Percentiles rank a stretch among this genome's conserved stretches.
These are phyloP conservation scores for Rhynchonycteris naso DNA, from an alignment of 2,797 vertebrate species.

Conservation along the genomic window DNA sequence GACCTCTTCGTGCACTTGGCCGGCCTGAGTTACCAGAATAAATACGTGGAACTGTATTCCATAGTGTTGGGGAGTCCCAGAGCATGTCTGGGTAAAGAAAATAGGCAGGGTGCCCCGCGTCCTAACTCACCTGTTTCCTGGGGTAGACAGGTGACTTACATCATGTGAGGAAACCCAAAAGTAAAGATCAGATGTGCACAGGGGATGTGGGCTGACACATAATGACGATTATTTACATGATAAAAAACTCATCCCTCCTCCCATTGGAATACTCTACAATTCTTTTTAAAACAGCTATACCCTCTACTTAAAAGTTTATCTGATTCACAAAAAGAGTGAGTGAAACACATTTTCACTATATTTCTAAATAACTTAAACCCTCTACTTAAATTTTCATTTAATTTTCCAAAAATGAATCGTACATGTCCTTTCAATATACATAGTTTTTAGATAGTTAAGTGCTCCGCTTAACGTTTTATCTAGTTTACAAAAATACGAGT, in stretches of 20 bases:
- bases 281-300: background rate
- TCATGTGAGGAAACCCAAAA: background rate
- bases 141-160: background rate
- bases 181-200: background rate
- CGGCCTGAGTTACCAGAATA: slow-evolving; percentile 12
- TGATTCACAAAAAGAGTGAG: background rate
- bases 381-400: background rate
- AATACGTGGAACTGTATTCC: background rate
- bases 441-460: background rate
- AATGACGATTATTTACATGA: background rate
- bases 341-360: background rate
- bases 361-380: background rate
- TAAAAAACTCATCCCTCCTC: background rate
- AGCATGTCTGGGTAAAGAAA: background rate
- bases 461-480: slow-evolving; percentile 28
- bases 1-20: slow-evolving; percentile 13
- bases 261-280: background rate
- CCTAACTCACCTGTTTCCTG: background rate
- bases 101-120: background rate
- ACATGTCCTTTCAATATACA: background rate
- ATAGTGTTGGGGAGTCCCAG: background rate
- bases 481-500: background rate
- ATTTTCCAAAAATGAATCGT: background rate
- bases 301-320: background rate
- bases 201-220: background rate